Base-by-base conservation (phyloP, 2,888 invertebrate species). In the Lymantria monacha region DNA sequence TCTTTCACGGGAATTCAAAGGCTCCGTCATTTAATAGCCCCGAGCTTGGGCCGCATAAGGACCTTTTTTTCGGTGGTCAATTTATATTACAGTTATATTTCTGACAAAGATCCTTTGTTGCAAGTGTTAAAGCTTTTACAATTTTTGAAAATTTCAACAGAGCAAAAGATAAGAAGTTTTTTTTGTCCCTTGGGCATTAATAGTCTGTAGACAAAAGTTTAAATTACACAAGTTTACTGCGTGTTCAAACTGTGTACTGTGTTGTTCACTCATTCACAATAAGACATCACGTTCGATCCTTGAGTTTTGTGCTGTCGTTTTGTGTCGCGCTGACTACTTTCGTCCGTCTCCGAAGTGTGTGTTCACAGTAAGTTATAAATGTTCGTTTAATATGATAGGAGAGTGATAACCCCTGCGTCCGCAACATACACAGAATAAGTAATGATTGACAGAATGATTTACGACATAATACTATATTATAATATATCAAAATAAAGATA, bases 381-480 rank as follows among this genome's bases (percentile, higher is more conserved):
- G 80, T 80, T 78, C 81, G 72, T 70, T 74, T 68, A 72, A 70
- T 72, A 70, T 72, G 79, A 79, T 81, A 80, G 74, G 72, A 65
- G 69, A 68, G 66, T 75, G 87, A 87, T 89, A 89, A 87, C 87
- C 84, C 60, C 61, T 66, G 60, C 80, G 74, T 83, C 83, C 82
- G 79, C 57, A 69, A 72, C 66, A 75, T 69, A 69, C 75, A 69
- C 70, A 70, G 70, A 77, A 70, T 79, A 81, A 76, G 61, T 79
- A 73, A 74, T 83, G 81, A 84, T 70, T 84, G 82, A 83, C 72
- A 76, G 72, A 71, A 76, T 75, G 72, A 75, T 66, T 69, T 64
- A 59, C 57, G 59, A 57, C 57, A 51, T 44, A 44, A 49, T 51
- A 57, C 2, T 22, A 22, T 22, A 22, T 22, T 22, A n/a, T 31